Base-by-base conservation (phyloP, 2,888 invertebrate species). In the Trachelus iudaicus region DNA sequence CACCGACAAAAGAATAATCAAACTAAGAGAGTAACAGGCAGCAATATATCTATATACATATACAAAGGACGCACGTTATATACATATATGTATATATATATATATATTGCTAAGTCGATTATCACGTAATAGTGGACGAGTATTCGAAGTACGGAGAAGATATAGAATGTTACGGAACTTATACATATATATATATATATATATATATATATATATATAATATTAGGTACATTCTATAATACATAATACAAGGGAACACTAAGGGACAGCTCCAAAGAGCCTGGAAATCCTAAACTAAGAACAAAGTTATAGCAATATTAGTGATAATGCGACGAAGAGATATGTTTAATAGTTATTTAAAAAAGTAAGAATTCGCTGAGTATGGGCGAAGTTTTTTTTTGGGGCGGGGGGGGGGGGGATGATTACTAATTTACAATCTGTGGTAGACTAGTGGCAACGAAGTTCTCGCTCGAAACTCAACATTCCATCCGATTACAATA, bases 271-370 rank as follows among this genome's bases (percentile, higher is more conserved):
- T 87, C 83, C 83, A 85, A 86, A 87, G 85, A 86, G 85, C 84
- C 83, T 82, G 71, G 83, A 81, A 81, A 86, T 84, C 83, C 81
- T 80, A 77, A 81, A 75, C 15, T 73, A 76, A 84, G 79, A 82
- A 85, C 82, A 86, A 88, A 87, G 84, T 56, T 81, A 87, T 89
- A 89, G 89, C 89, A 89, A 89, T 89, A 89, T 86, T 89, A 89
- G 88, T 83, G 81, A 81, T 83, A 87, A 88, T 84, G 85, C 83
- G 80, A 80, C 79, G 77, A 80, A 34, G 15, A 71, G 31, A 71
- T 56, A 56, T 56, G 56, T 56, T 56, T 23, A 56, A 56, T 23
- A 56, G 56, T 56, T 56, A 56, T 56, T 40, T 40, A 56, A 56
- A 56, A 56, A 56, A 9, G 9, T 40, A 56, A 56, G 56, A 56